Evolutionary conservation across 2,797 vertebrate genomes (phyloP), one percentile per base, ranked within the genome.

Genomic region (Meriones psammophilus): DNA sequence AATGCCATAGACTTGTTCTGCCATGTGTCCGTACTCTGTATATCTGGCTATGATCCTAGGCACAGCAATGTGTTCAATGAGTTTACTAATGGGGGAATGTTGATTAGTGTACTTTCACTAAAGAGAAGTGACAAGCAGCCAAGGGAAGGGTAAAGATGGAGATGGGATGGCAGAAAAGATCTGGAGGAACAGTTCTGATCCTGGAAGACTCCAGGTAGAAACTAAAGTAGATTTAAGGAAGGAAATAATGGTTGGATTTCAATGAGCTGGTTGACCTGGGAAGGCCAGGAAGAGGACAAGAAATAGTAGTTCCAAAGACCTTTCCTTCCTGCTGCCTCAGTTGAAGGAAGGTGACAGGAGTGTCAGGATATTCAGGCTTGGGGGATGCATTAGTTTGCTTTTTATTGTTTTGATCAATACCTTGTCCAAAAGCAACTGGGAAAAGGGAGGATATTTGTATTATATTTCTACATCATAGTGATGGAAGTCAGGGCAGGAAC

Each of bases 11-110:
- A 94, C 96, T 97, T 97, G 89, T 71, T 96, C 85, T 96, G 79
- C 92, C 96, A 95, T 93, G 95, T 12, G 88, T 94, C 62, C 80
- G 92, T 83, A 71, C 81, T 98, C 98, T 97, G 96, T 97, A 97
- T 91, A 90, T 88, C 96, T 95, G 96, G 81, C 85, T 97, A 81
- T 97, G 95, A 97, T 98, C 96, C 79, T 62, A 22, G 14, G 26
- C 89, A 79, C 87, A 97, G 96, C 96, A 97, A 98, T 98, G 96
- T 97, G 95, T 97, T 98, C 97, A 98, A 86, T 93, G 87, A 97
- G 97, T 73, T 98, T 97, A 97, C 93, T 98, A 98, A 58, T 95
- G 96, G 98, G 96, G 84, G 96, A 93, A 97, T 8, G 95, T 96
- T 96, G 96, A 96, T 98, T 97, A 95, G 91, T 97, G 69, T 78